These are phyloP conservation scores for Unio delphinus DNA, from an alignment of 2,888 invertebrate species.

Conservation along the genomic window DNA sequence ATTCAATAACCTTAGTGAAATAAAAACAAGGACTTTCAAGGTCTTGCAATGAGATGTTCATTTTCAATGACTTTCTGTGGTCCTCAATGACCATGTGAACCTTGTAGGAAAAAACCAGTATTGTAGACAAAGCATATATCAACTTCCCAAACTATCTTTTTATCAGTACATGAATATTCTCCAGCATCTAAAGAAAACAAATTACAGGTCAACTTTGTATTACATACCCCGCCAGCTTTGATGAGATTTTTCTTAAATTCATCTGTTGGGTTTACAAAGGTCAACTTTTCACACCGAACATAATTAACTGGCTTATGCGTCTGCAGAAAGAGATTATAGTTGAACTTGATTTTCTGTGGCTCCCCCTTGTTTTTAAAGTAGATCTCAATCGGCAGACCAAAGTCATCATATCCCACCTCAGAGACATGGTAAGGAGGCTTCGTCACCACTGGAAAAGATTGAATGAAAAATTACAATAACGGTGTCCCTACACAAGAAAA, in stretches of 20 bases:
- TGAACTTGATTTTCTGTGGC: slow-evolving; percentile 83
- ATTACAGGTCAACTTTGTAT: slow-evolving; percentile 1
- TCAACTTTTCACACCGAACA: slow-evolving; percentile 84
- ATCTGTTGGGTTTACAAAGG: slow-evolving; percentile 88
- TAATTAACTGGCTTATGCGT: slow-evolving; percentile 79
- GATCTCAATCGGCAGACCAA: slow-evolving; percentile 90
- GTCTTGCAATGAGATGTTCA: too few species aligned
- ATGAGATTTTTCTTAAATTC: slow-evolving; percentile 90
- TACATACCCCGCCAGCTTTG: slow-evolving; percentile 86
- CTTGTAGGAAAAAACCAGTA: too few species aligned
- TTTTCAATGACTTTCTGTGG: too few species aligned
- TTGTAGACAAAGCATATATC: too few species aligned
- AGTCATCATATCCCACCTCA: slow-evolving; percentile 97
- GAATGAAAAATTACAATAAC: neutral
- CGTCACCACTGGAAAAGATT: slow-evolving; percentile 82
- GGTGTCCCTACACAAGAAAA: neutral
- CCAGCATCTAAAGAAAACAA: neutral
- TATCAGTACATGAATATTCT: too few species aligned
- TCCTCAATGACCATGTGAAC: too few species aligned
- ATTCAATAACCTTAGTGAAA: too few species aligned
- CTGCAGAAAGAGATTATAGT: slow-evolving; percentile 89
- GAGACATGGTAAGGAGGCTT: slow-evolving; percentile 91
- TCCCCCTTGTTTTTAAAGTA: slow-evolving; percentile 87
- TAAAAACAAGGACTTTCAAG: too few species aligned
- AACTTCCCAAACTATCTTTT: too few species aligned